Conservation (phyloP, 1,140 invertebrate species). For the Tetramorium parvispinum region DNA sequence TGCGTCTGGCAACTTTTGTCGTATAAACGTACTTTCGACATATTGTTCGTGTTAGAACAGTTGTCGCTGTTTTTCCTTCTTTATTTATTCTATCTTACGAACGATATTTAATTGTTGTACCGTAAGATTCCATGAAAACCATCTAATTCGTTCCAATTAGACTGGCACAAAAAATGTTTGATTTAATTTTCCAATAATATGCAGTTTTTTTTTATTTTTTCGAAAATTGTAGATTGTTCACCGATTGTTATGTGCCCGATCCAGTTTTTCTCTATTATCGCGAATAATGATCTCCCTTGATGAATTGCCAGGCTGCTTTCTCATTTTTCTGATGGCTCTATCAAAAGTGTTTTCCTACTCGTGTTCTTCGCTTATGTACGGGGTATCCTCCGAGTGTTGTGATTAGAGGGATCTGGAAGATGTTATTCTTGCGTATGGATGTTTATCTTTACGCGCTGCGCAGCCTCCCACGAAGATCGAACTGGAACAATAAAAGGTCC, state of each 20-base stretch:
- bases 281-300: slow-evolving; percentile 38
- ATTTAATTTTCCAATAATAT: not conserved
- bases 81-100: not conserved
- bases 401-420: slow-evolving; percentile 75
- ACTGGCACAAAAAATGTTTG: not conserved
- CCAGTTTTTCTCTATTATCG: not conserved
- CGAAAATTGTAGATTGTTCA: not conserved
- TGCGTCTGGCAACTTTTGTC: not conserved
- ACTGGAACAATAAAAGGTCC: slow-evolving; percentile 76
- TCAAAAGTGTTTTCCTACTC: slow-evolving; percentile 76
- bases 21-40: not conserved
- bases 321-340: slow-evolving; percentile 53
- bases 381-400: slow-evolving; percentile 74
- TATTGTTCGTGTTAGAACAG: not conserved
- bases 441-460: slow-evolving; percentile 79
- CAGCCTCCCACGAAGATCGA: slow-evolving; percentile 76
- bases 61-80: not conserved
- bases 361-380: slow-evolving; percentile 66
- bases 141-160: slow-evolving; percentile 5
- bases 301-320: slow-evolving; percentile 10
- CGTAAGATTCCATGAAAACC: not conserved
- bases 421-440: slow-evolving; percentile 84
- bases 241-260: not conserved
- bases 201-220: not conserved
- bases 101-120: not conserved